These are phyloP conservation scores for Smutsia temminckii DNA, from an alignment of 2,797 vertebrate species.

Conservation along the genomic window DNA sequence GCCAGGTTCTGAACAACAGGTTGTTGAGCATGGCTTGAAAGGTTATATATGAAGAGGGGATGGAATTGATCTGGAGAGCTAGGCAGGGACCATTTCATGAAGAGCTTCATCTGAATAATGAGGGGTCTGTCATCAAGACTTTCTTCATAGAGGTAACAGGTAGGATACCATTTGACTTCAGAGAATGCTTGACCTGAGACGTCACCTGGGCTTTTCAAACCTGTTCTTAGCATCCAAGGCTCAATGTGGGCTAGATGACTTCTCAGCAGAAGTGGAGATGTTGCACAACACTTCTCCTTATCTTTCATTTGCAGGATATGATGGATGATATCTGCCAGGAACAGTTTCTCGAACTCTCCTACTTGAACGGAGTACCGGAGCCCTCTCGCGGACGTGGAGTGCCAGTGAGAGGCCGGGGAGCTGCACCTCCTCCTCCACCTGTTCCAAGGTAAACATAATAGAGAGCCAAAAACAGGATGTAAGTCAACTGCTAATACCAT, in stretches of 20 bases:
- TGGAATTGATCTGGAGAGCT: constrained; percentile 39
- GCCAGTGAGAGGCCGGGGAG: constrained; percentile 92
- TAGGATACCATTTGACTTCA: background rate
- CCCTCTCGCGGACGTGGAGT: constrained; percentile 91
- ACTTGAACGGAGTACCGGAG: constrained; percentile 94
- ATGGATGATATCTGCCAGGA: constrained; percentile 98
- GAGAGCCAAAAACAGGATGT: background rate
- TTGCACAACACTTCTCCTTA: background rate
- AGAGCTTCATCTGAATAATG: constrained; percentile 13
- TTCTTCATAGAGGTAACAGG: constrained; percentile 23
- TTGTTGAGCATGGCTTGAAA: constrained; percentile 35
- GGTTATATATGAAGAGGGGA: background rate
- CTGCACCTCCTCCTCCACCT: constrained; percentile 91
- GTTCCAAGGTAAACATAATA: constrained; percentile 89
- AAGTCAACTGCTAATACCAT: background rate
- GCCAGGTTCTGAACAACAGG: constrained; percentile 26
- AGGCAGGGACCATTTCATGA: constrained; percentile 12
- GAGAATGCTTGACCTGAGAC: constrained; percentile 29
- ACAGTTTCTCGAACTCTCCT: constrained; percentile 95
- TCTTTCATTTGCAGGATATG: constrained; percentile 90
- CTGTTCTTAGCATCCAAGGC: background rate
- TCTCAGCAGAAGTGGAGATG: constrained; percentile 31
- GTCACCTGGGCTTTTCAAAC: constrained; percentile 8
- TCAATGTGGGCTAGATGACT: background rate
- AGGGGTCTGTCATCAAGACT: background rate